Base-by-base conservation (phyloP, 1,140 invertebrate species). In the Caerostris extrusa region DNA sequence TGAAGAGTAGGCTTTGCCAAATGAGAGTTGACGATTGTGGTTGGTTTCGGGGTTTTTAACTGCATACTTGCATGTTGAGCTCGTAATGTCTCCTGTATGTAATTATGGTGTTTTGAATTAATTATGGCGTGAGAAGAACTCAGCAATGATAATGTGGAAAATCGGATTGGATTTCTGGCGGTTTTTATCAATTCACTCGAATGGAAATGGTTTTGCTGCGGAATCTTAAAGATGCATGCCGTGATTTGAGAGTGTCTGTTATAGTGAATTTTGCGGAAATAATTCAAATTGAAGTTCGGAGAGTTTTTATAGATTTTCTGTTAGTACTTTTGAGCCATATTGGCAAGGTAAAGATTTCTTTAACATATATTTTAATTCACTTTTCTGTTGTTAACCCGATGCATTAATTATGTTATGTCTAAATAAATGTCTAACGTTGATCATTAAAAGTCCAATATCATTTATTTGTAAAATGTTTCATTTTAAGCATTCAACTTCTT, bases 71-170 rank as follows among this genome's bases (percentile, higher is more conserved):
- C 85, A 87, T 87, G 85, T 34, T 12, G 4, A 3, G 7, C 57
- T 89, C 50, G 87, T 89, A 71, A 69, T 67, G 57, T 34, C n/a
- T 19, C 56, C 14, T 57, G 19, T 71, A 17, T 34, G 60, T 89
- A 89, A 89, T 89, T 89, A 69, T 64, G 64, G 14, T 57, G 50
- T 64, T 89, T 56, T 89, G 55, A 89, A 89, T 89, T 89, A 89
- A 89, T 89, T 89, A 56, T 89, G 10, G 87, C 87, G 87, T 89
- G 87, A 89, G 61, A n/a, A 61, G 61, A 89, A 57, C 8, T 10
- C 61, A n/a, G 56, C 61, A 56, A 53, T 34, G 71, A 77, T 50
- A 64, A 64, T 50, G 57, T 17, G 19, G 53, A 64, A 53, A 58
- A 58, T 60, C 55, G 17, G 8, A 8, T 14, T 50, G 60, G 57